A percentile compares a stretch with the other conserved stretches of the same genome.
Evolutionary conservation across 2,888 invertebrate species (phyloP).

Genomic region (Mongoloraphidia duomilia): DNA sequence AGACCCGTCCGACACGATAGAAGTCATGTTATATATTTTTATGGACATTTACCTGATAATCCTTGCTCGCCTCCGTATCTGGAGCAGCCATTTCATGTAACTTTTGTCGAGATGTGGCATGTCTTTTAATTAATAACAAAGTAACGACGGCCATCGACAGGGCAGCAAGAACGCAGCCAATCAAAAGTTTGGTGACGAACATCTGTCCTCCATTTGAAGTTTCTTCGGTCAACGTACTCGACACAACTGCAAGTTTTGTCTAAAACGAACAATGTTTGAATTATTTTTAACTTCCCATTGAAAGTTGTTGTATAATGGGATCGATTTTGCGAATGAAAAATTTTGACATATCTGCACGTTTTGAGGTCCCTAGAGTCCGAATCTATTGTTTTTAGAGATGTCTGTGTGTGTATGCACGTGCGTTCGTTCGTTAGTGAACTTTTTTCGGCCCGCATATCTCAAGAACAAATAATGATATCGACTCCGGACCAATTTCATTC

Average conservation of each 20-base stretch:
- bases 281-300: too few relatives aligned
- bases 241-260: constrained; percentile 32
- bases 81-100: constrained; percentile 56
- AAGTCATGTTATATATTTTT: neutral
- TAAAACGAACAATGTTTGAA: constrained; percentile 17
- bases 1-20: too few relatives aligned
- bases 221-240: neutral
- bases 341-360: too few relatives aligned
- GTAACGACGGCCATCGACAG: constrained; percentile 48
- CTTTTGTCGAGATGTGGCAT: constrained; percentile 65
- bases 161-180: constrained; percentile 49
- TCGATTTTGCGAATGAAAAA: too few relatives aligned
- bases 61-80: constrained; percentile 79
- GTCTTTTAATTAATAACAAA: constrained; percentile 55
- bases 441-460: too few relatives aligned
- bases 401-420: too few relatives aligned
- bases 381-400: too few relatives aligned
- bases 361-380: too few relatives aligned
- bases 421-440: too few relatives aligned
- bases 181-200: constrained; percentile 29
- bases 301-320: too few relatives aligned
- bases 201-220: constrained; percentile 17
- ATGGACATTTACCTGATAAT: constrained; percentile 57
- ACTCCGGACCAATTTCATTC: too few relatives aligned
- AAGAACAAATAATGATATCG: too few relatives aligned